A percentile compares a stretch with the other conserved stretches of the same genome.
These are phyloP conservation scores for Hesperophylax magnus DNA, from an alignment of 1,140 invertebrate genomes.

Conservation along the genomic window DNA sequence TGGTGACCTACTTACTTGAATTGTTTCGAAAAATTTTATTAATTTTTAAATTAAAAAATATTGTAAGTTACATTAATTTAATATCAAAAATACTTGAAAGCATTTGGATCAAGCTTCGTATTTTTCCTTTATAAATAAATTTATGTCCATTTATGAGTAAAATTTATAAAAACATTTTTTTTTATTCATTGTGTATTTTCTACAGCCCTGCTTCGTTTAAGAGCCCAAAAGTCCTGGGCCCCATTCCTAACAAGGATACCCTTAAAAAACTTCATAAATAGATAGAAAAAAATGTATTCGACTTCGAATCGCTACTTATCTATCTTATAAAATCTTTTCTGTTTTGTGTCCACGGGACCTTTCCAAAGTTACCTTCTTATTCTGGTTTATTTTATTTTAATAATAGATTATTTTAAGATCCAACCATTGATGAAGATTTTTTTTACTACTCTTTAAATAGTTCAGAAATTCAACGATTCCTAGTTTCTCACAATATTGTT, in stretches of 20 bases:
- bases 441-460: too few relatives aligned
- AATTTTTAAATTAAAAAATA: too few relatives aligned
- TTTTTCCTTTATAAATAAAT: constrained; percentile 43
- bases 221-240: constrained; percentile 15
- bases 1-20: too few relatives aligned
- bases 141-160: constrained; percentile 42
- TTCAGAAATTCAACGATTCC: too few relatives aligned
- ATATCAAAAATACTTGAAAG: too few relatives aligned
- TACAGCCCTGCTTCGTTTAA: constrained; percentile 29
- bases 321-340: constrained; percentile 53
- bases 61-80: too few relatives aligned
- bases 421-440: too few relatives aligned
- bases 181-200: constrained; percentile 47
- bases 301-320: constrained; percentile 56
- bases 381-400: too few relatives aligned
- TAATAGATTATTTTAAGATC: too few relatives aligned
- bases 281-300: constrained; percentile 51
- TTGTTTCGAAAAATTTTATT: too few relatives aligned
- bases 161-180: constrained; percentile 50
- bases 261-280: constrained; percentile 45
- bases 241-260: constrained; percentile 51
- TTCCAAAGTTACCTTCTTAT: too few relatives aligned
- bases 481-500: too few relatives aligned
- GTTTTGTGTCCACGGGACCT: not conserved
- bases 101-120: constrained; percentile 15